Base-by-base conservation (phyloP, 2,797 vertebrate genomes). In the Acanthurus leucopareius region DNA sequence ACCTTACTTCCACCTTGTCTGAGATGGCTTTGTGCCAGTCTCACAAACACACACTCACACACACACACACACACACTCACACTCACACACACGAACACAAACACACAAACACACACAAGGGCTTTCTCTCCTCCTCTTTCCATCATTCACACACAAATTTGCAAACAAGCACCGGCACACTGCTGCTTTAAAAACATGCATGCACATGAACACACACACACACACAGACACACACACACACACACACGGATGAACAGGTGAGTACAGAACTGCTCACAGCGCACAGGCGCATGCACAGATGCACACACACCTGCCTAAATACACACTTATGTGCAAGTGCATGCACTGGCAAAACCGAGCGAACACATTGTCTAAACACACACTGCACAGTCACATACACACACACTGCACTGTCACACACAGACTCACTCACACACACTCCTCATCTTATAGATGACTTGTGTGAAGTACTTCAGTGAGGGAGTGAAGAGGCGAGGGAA, bases 401-500 rank as follows among this genome's bases (percentile, higher is more conserved):
- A 67, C 53, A 75, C 28, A 51, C 40, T 42, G 32, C 28, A 32
- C 28, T 4, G 28, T 22, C 22, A 15, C 52, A 15, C 47, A 16
- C 77, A 38, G 65, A 42, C 35, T n/a, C 80, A 63, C 56, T 25
- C 72, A 48, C 63, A 38, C 66, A 74, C 49, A 25, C 67, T 42
- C 57, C 53, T 71, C 62, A 72, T 88, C 84, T 75, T 85, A 85
- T 84, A 81, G 87, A 62, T 78, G 65, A 72, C 71, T 83, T 71
- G 74, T 86, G 80, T 79, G 84, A 83, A 84, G 75, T 58, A 52
- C 58, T 61, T 83, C 75, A 78, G 86, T 56, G 80, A 59, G 68
- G 58, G 73, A 83, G 83, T 78, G 86, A 40, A 70, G 79, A 72
- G 69, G 75, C 69, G 87, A 67, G 85, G 87, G 78, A 82, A 78